A percentile compares a stretch with the other conserved stretches of the same genome.
These are phyloP conservation scores for Lasioglossum zephyrum DNA, from an alignment of 2,888 invertebrate genomes.

Conservation along the genomic window DNA sequence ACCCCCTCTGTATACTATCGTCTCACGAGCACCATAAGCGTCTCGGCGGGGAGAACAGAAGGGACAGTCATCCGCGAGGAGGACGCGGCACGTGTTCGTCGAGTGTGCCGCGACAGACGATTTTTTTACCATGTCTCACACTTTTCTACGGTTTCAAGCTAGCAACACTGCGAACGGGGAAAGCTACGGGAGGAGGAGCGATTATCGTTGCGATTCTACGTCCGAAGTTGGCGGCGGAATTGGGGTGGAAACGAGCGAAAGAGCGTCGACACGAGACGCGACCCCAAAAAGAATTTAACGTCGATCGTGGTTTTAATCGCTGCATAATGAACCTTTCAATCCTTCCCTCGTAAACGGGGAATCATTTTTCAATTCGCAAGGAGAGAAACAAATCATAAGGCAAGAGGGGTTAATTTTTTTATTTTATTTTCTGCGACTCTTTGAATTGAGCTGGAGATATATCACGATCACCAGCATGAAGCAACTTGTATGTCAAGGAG, in stretches of 20 bases:
- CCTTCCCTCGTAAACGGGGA: background rate
- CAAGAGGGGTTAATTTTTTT: background rate
- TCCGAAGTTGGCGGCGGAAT: background rate
- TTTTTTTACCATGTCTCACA: constrained; percentile 69
- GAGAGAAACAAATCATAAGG: too few species aligned
- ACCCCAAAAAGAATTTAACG: background rate
- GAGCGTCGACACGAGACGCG: background rate
- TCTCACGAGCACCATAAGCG: constrained; percentile 1
- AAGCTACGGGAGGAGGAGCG: background rate
- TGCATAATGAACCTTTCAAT: background rate
- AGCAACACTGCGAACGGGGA: background rate
- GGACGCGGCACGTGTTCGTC: constrained; percentile 49
- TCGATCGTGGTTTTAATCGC: background rate
- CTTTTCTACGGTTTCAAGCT: constrained; percentile 67
- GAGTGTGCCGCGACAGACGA: constrained; percentile 57
- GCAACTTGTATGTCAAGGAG: background rate
- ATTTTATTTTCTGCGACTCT: background rate
- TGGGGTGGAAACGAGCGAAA: background rate
- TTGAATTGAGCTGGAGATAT: background rate
- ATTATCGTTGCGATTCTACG: background rate
- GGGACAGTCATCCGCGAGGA: constrained; percentile 10
- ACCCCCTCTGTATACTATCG: constrained; percentile 24
- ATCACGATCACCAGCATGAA: background rate
- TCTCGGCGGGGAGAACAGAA: background rate
- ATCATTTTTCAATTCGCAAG: background rate